A percentile compares a stretch with the other conserved stretches of the same genome.
Conservation (phyloP, 1,140 invertebrate species). For the Oedothorax gibbosus region DNA sequence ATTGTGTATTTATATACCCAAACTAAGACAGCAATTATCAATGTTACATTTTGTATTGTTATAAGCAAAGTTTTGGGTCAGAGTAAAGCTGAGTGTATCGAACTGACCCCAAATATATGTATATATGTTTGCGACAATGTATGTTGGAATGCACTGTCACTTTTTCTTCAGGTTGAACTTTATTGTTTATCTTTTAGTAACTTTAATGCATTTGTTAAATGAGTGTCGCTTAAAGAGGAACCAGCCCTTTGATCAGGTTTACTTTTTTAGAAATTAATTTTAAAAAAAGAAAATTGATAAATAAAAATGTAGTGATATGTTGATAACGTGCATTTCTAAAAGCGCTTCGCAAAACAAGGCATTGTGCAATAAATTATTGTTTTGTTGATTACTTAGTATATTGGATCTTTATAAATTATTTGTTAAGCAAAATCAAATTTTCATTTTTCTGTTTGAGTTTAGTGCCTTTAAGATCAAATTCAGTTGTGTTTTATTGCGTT, state of each 20-base stretch:
- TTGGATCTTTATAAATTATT: conserved; percentile 20
- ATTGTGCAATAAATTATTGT: conserved; percentile 54
- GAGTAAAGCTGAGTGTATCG: conserved; percentile 12
- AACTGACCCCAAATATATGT: conserved; percentile 38
- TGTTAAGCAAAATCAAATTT: conserved; percentile 35
- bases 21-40: conserved; percentile 22
- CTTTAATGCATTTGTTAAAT: conserved; percentile 46
- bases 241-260: conserved; percentile 57
- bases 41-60: conserved; percentile 55
- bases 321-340: conserved; percentile 13
- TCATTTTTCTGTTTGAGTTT: background rate
- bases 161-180: conserved; percentile 21
- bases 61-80: conserved; percentile 49
- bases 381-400: conserved; percentile 39
- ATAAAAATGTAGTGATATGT: conserved; percentile 17
- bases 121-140: conserved; percentile 52
- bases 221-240: background rate
- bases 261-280: conserved; percentile 4
- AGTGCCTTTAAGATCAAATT: conserved; percentile 15
- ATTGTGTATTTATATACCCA: conserved; percentile 32
- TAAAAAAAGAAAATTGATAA: background rate
- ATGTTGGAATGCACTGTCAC: conserved; percentile 29
- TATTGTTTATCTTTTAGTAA: conserved; percentile 26
- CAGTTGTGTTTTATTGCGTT: too few relatives aligned
- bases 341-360: conserved; percentile 32